Base-by-base conservation (phyloP, 1,140 invertebrate genomes). In the Argopecten irradians region DNA sequence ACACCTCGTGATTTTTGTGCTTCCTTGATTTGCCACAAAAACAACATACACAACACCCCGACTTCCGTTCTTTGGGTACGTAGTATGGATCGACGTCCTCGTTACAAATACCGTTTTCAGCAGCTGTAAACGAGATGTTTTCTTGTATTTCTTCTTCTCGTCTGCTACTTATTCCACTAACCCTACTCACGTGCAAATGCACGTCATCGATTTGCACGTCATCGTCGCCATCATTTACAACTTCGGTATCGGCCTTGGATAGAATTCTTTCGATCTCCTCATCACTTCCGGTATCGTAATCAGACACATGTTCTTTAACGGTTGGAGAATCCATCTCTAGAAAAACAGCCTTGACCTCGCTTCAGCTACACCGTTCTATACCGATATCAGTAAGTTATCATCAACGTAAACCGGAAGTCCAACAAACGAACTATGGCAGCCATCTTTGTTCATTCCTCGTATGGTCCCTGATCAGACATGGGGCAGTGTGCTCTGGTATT, bases 101-200 rank as follows among this genome's bases (percentile, higher is more conserved):
- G 28, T 16, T 71, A 71, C 55, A 71, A 28, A 16, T 8, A 1
- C 55, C 55, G 55, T 71, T 71, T 71, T 71, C 55, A 28, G 55
- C 22, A 71, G 55, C 22, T 71, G 55, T 71, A n/a, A 71, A 71
- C 5, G 55, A 71, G 22, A 71, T 1, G 16, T 71, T 71, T 71
- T 71, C 55, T 71, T 71, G 55, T 71, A 71, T 71, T 22, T 71
- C 55, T 28, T 71, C 55, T n/a, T 71, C 55, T 71, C 55, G 55
- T 71, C 55, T 71, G 22, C 55, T 19, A 19, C 43, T 55, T 11
- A 55, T 19, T 8, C 43, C 22, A 71, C 55, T 71, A 22, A 71
- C 55, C n/a, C 55, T 71, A 28, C 55, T 71, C 22, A n/a, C 55
- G 55, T 71, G 22, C 55, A 71, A 28, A 71, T 71, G 55, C 13